A percentile compares a stretch with the other conserved stretches of the same genome.
phyloP scores from a whole-genome alignment of 2,113 vertebrate species.

The Callocephalon fimbriatum region DNA sequence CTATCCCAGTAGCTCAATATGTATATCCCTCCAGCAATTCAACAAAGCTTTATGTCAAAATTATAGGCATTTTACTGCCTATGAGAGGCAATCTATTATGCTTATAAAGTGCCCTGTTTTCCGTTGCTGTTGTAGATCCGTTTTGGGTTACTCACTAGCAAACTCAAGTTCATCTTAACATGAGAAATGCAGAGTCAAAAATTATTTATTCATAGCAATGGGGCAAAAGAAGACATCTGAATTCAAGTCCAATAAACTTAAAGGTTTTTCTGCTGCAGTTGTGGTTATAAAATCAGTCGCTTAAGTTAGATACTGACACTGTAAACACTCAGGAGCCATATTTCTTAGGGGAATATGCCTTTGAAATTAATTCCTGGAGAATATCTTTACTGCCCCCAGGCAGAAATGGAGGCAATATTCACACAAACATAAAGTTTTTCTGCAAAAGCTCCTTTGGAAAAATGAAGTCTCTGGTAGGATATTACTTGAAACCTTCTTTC shows the following conservation, averaged over 20 bases:
- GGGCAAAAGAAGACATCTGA: background rate
- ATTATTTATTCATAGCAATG: background rate
- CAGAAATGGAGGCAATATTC: background rate
- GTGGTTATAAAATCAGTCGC: background rate
- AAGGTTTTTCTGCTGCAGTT: background rate
- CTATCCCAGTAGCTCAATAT: background rate
- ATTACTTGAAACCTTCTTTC: background rate
- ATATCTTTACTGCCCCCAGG: accelerated
- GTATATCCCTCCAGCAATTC: background rate
- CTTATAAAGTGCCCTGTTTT: background rate
- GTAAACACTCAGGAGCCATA: background rate
- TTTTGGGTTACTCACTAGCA: background rate
- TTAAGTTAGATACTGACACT: background rate
- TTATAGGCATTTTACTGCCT: background rate
- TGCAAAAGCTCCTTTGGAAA: background rate
- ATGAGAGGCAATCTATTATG: background rate
- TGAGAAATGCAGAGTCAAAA: background rate
- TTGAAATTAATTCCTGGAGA: background rate
- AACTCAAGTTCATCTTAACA: background rate
- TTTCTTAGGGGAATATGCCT: background rate
- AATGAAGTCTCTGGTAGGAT: background rate
- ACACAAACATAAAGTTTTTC: background rate
- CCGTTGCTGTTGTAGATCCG: background rate
- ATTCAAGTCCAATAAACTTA: background rate
- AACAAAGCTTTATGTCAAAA: background rate